Evolutionary conservation across 2,797 vertebrate genomes (phyloP).

Genomic region (Stomatorhinus walkeri): DNA sequence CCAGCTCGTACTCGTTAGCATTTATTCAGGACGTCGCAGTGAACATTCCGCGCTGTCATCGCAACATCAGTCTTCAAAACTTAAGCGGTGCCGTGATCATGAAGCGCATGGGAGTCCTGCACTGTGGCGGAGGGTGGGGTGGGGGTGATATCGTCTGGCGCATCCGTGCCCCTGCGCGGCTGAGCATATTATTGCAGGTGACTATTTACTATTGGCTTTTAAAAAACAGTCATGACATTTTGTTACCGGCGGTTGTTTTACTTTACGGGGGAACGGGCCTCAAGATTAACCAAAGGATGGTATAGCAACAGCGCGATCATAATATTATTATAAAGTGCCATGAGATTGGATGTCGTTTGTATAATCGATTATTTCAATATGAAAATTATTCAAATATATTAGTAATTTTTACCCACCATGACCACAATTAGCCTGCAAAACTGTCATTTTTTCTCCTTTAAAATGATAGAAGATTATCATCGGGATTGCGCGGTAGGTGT

Average conservation of each 20-base stretch:
- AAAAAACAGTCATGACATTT: background rate
- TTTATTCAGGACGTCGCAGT: background rate
- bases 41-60: background rate
- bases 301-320: background rate
- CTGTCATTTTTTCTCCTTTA: background rate
- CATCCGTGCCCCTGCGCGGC: constrained; percentile 9
- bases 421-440: background rate
- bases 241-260: background rate
- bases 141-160: background rate
- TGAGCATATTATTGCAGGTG: constrained; percentile 3
- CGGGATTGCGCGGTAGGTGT: background rate
- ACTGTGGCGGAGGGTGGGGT: background rate
- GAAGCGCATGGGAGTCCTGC: background rate
- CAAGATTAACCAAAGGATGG: background rate
- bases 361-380: background rate
- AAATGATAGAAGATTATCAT: background rate
- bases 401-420: background rate
- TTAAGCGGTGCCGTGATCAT: background rate
- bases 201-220: background rate
- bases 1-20: background rate
- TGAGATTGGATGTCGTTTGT: background rate
- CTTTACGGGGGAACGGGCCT: background rate
- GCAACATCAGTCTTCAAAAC: background rate
- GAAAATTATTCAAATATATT: background rate
- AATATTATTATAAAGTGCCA: background rate